Evolutionary conservation across 2,888 invertebrate genomes (phyloP).

Genomic region (Calephelis perditalis): DNA sequence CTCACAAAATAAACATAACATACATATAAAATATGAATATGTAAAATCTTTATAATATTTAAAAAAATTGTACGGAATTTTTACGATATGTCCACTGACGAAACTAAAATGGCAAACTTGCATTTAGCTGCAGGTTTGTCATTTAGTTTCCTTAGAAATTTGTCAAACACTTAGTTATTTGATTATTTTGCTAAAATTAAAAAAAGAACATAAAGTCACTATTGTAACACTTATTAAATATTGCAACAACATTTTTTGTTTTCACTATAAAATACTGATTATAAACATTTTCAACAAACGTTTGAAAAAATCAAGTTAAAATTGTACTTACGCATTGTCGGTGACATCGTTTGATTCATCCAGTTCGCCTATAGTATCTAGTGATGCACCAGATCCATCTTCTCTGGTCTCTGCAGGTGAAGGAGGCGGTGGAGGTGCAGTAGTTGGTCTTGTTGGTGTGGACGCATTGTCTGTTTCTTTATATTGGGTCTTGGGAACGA

Average conservation of each 20-base stretch:
- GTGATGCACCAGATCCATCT: constrained; percentile 78
- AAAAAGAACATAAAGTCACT: not conserved
- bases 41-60: no score
- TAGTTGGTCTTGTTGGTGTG: constrained; percentile 51
- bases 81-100: no score
- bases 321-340: constrained; percentile 58
- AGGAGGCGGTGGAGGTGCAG: constrained; percentile 61
- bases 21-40: no score
- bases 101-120: no score
- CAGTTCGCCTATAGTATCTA: constrained; percentile 85
- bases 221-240: not conserved
- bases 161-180: no score
- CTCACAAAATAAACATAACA: no score
- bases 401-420: constrained; percentile 64
- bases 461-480: constrained; percentile 51
- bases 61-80: no score
- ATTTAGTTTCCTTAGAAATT: no score
- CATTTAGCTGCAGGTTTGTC: no score
- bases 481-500: constrained; percentile 81
- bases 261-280: not conserved
- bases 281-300: not conserved
- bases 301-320: not conserved
- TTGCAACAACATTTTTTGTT: not conserved
- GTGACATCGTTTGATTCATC: constrained; percentile 77
- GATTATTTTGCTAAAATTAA: not conserved